Base-by-base conservation (phyloP, 2,113 vertebrate genomes). In the Cranoglanis bouderius region DNA sequence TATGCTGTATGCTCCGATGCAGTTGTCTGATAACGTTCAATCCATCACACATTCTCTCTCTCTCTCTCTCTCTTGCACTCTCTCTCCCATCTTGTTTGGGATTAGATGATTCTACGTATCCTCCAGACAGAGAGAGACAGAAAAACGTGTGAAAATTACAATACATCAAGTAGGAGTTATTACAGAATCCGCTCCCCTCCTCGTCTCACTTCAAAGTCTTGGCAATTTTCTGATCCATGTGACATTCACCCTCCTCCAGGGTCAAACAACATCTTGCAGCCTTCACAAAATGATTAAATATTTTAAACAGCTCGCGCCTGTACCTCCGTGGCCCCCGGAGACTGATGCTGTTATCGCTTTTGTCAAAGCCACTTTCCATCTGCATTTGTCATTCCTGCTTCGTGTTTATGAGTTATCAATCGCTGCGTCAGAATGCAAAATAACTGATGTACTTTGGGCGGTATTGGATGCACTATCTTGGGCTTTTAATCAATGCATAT, bases 401-500 rank as follows among this genome's bases (percentile, higher is more conserved):
- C 94, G 97, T 97, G 96, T 98, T 98, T 98, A 98, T 96, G 96
- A 98, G 97, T 98, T 99, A 99, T 99, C 98, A 98, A 99, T 99
- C 98, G 98, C 96, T 94, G 95, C 95, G 98, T 99, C 98, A 98
- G 97, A 97, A 99, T 99, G 97, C 97, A 99, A 99, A 99, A 97
- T 99, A 99, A 99, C 97, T 96, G 98, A 99, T 99, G 98, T 97
- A 98, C 97, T 98, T 97, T 91, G 96, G 97, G 97, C 94, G 93
- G 96, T 97, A 97, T 98, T 98, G 98, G 98, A 98, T 97, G 97
- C 97, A 97, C 98, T 99, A 98, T 99, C 97, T 97, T 94, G 95
- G 96, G 97, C 97, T 99, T 99, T 99, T 98, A 99, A 99, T 99
- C 98, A 99, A 99, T 98, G 98, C 97, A 97, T 97, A 98, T 98